Evolutionary conservation across 2,888 invertebrate genomes (phyloP).

Genomic region (Drosophila mayaguana): DNA sequence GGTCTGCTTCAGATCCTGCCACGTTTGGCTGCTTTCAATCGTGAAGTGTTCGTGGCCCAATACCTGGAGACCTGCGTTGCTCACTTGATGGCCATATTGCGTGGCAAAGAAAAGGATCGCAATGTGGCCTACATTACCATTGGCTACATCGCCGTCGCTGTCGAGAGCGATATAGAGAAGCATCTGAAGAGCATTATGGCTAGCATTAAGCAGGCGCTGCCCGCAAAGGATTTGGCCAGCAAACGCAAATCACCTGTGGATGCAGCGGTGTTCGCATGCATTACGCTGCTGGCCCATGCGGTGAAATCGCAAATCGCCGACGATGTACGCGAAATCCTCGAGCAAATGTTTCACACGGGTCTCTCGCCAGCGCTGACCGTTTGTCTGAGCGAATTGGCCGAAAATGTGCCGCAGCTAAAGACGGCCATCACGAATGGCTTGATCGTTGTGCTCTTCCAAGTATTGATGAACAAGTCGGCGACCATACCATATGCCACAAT

Average conservation of each 20-base stretch:
- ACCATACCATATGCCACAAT: conserved; percentile 87
- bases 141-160: conserved; percentile 95
- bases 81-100: conserved; percentile 91
- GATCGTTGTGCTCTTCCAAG: conserved; percentile 95
- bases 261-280: conserved; percentile 96
- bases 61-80: conserved; percentile 91
- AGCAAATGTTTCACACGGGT: conserved; percentile 96
- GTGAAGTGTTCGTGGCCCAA: conserved; percentile 90
- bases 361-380: conserved; percentile 95
- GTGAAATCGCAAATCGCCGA: conserved; percentile 91
- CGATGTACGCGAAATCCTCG: conserved; percentile 93
- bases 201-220: conserved; percentile 90
- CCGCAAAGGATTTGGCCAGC: conserved; percentile 91
- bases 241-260: conserved; percentile 92
- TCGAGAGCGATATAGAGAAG: conserved; percentile 91
- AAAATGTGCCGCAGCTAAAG: conserved; percentile 94
- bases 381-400: conserved; percentile 95
- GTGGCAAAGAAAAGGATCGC: conserved; percentile 93
- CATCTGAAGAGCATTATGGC: conserved; percentile 95
- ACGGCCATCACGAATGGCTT: conserved; percentile 96
- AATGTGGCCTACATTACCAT: conserved; percentile 95
- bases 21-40: conserved; percentile 96
- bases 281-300: conserved; percentile 95
- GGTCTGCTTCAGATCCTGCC: conserved; percentile 94
- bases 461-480: conserved; percentile 94